These are phyloP conservation scores for Artemia franciscana DNA, from an alignment of 1,140 invertebrate species.

Conservation along the genomic window DNA sequence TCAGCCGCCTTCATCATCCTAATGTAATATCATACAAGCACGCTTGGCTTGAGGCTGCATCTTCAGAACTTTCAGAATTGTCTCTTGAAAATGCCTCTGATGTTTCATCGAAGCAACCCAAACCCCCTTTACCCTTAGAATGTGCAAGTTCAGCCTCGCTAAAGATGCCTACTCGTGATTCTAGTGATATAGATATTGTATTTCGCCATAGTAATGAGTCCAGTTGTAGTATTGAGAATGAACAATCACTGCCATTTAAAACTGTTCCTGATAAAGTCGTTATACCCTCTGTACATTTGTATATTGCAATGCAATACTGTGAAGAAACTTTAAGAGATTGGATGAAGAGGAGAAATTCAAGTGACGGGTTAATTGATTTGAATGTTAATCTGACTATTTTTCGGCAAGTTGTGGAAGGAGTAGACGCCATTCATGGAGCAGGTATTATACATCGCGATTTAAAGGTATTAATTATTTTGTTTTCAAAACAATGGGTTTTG, in stretches of 20 bases:
- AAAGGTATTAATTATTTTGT: too few species aligned
- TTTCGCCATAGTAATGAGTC: too few species aligned
- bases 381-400: background rate
- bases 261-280: too few species aligned
- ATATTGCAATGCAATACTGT: constrained; percentile 1
- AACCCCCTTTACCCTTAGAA: too few species aligned
- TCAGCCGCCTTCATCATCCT: background rate
- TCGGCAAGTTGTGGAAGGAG: constrained; percentile 22
- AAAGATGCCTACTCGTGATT: too few species aligned
- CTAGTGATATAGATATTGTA: too few species aligned
- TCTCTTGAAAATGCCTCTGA: too few species aligned
- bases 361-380: background rate
- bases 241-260: too few species aligned
- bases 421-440: constrained; percentile 27
- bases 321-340: background rate
- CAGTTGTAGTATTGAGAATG: too few species aligned
- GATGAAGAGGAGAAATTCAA: background rate
- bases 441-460: constrained; percentile 28
- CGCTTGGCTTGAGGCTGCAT: background rate
- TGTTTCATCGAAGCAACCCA: too few species aligned
- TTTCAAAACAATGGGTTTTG: too few species aligned
- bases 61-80: background rate
- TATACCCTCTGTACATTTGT: background rate
- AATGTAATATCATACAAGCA: background rate
- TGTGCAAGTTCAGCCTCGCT: too few species aligned